Percentiles rank a stretch among this genome's conserved stretches.
Evolutionary conservation across 2,797 vertebrate species (phyloP).

Genomic region (Pachyuromys duprasi): DNA sequence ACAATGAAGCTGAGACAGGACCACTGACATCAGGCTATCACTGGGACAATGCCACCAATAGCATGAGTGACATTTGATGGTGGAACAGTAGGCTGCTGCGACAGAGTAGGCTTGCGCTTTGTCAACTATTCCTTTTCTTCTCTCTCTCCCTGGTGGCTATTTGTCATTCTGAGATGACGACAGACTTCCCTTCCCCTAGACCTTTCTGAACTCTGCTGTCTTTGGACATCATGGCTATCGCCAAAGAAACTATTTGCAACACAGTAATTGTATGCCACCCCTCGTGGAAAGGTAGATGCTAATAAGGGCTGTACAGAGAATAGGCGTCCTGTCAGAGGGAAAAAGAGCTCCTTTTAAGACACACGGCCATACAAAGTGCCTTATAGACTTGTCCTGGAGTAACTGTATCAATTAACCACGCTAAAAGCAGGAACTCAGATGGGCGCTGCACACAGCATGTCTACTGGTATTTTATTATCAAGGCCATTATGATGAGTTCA

Average conservation of each 20-base stretch:
- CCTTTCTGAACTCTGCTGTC: slow-evolving; percentile 88
- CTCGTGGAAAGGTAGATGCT: slow-evolving; percentile 87
- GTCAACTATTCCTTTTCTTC: slow-evolving; percentile 78
- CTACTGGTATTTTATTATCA: slow-evolving; percentile 89
- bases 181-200: slow-evolving; percentile 86
- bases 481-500: slow-evolving; percentile 90
- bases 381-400: slow-evolving; percentile 87
- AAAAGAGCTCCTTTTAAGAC: slow-evolving; percentile 81
- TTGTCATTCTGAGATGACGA: slow-evolving; percentile 84
- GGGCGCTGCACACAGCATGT: slow-evolving; percentile 87
- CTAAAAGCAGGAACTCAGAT: slow-evolving; percentile 88
- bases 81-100: slow-evolving; percentile 69
- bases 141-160: slow-evolving; percentile 81
- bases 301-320: slow-evolving; percentile 85
- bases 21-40: slow-evolving; percentile 70
- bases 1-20: slow-evolving; percentile 56
- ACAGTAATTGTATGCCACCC: slow-evolving; percentile 86
- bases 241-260: slow-evolving; percentile 87
- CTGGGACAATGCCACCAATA: slow-evolving; percentile 67
- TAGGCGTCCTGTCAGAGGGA: slow-evolving; percentile 80
- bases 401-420: slow-evolving; percentile 91
- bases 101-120: slow-evolving; percentile 74
- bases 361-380: slow-evolving; percentile 86
- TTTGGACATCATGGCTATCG: slow-evolving; percentile 80
- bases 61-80: slow-evolving; percentile 83